Base-by-base conservation (phyloP, 2,888 invertebrate genomes). In the Orgyia antiqua region DNA sequence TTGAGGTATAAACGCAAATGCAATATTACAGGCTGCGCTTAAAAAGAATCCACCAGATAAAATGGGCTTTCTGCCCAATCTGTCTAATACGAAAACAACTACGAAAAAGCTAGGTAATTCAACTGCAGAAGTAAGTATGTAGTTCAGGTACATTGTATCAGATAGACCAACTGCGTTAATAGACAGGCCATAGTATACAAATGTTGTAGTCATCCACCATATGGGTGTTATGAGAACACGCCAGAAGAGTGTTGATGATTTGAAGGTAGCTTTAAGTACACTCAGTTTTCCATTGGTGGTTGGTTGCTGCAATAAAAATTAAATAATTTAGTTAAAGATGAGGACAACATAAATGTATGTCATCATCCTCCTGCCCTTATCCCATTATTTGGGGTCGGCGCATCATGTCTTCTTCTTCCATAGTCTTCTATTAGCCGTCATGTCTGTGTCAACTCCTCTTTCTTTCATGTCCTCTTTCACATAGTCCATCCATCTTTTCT, bases 121-220 rank as follows among this genome's bases (percentile, higher is more conserved):
- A 10, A 92, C 88, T 9, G 88, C 68, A 1, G 87, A 76, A 0
- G 90, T 89, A 30, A 90, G 59, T 25, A 93, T 91, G 59, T 55
- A 94, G 72, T 94, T 94, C 3, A 92, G 58, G 63, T 94, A 92
- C 67, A 91, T 91, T 55, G 92, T 89, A 11, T 93, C 93, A 3
- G 90, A 89, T 18, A 95, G 76, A 1, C 90, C 87, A 1, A 93
- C 92, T 0, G 94, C 91, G 72, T 93, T 94, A 40, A 94, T 83
- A 9, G 93, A 92, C 10, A 95, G 75, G 0, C 94, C 94, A 55
- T 93, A 94, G 73, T 93, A 95, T 7, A 94, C 90, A 49, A 94
- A 90, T 0, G 92, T 91, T 42, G 92, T 91, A 1, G 93, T 91
- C 28, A 93, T 89, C 94, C 94, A 94, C 79, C 93, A 93, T 47